Evolutionary conservation across 2,888 invertebrate genomes (phyloP).

Genomic region (Molorchus minor): DNA sequence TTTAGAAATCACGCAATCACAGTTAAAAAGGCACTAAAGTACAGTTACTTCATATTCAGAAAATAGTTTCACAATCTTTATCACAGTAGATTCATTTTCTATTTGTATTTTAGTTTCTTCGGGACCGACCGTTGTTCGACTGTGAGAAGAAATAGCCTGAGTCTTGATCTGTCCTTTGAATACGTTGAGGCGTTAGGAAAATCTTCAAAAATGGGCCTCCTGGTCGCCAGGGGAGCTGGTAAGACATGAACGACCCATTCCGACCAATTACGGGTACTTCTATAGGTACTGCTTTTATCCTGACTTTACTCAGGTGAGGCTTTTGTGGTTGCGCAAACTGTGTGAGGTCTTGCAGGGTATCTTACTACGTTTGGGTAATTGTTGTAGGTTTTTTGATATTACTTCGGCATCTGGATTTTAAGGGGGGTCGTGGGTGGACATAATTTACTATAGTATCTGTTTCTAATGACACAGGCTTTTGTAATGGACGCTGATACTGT

Average conservation of each 20-base stretch:
- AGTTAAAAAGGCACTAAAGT: constrained; percentile 50
- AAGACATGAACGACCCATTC: constrained; percentile 71
- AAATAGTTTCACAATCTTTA: constrained; percentile 24
- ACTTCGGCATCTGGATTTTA: constrained; percentile 75
- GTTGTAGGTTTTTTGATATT: constrained; percentile 61
- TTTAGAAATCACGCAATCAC: constrained; percentile 45
- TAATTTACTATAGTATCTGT: constrained; percentile 79
- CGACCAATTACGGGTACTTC: constrained; percentile 47
- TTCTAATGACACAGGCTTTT: constrained; percentile 64
- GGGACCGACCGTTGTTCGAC: constrained; percentile 44
- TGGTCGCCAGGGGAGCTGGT: constrained; percentile 78
- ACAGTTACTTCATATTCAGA: constrained; percentile 18
- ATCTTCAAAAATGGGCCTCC: constrained; percentile 82
- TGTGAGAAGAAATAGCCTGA: constrained; percentile 54
- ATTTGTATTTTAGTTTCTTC: constrained; percentile 41
- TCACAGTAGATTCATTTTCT: constrained; percentile 41
- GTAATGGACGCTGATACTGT: constrained; percentile 13
- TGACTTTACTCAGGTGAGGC: constrained; percentile 44
- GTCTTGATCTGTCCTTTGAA: constrained; percentile 57
- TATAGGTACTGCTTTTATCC: constrained; percentile 54
- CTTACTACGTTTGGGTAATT: constrained; percentile 47
- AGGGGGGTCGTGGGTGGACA: constrained; percentile 70
- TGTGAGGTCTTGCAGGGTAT: constrained; percentile 40
- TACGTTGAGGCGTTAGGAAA: constrained; percentile 77
- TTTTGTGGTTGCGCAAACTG: constrained; percentile 29